phyloP scores from a whole-genome alignment of 2,888 invertebrate species.

The Nycteola revayana region DNA sequence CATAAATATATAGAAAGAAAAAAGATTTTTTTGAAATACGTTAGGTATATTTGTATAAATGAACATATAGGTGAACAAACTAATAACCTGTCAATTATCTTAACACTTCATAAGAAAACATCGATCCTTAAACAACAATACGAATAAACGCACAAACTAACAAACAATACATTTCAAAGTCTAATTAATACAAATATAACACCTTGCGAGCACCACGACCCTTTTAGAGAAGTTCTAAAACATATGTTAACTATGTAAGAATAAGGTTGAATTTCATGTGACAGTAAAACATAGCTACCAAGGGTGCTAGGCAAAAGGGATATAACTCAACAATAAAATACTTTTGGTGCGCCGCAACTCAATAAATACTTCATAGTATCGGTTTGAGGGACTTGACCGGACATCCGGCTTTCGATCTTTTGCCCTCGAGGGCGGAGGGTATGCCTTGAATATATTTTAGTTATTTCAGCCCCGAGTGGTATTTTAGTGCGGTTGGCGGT shows the following conservation, averaged over 20 bases:
- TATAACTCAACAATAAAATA: conserved; percentile 75
- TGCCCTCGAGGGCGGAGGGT: conserved; percentile 55
- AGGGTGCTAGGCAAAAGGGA: conserved; percentile 56
- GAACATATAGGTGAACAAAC: no score
- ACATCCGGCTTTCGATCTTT: conserved; percentile 74
- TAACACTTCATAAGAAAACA: conserved; percentile 7
- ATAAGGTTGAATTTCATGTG: conserved; percentile 33
- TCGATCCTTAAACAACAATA: conserved; percentile 28
- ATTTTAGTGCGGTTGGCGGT: conserved; percentile 25
- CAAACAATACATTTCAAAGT: conserved; percentile 64
- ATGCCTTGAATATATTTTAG: conserved; percentile 52
- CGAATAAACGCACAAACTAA: conserved; percentile 55
- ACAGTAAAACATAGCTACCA: conserved; percentile 28
- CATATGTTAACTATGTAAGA: conserved; percentile 13
- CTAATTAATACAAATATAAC: conserved; percentile 66
- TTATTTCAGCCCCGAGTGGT: conserved; percentile 38
- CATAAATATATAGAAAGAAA: no score
- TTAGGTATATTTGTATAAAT: no score
- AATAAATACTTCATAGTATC: conserved; percentile 82
- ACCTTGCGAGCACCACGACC: conserved; percentile 49
- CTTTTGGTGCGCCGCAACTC: conserved; percentile 77
- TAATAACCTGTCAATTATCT: no score
- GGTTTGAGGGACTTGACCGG: conserved; percentile 73
- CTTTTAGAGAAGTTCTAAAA: conserved; percentile 23
- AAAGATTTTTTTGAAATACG: no score